These are phyloP conservation scores for Excalfactoria chinensis DNA, from an alignment of 2,113 vertebrate genomes.

Conservation along the genomic window DNA sequence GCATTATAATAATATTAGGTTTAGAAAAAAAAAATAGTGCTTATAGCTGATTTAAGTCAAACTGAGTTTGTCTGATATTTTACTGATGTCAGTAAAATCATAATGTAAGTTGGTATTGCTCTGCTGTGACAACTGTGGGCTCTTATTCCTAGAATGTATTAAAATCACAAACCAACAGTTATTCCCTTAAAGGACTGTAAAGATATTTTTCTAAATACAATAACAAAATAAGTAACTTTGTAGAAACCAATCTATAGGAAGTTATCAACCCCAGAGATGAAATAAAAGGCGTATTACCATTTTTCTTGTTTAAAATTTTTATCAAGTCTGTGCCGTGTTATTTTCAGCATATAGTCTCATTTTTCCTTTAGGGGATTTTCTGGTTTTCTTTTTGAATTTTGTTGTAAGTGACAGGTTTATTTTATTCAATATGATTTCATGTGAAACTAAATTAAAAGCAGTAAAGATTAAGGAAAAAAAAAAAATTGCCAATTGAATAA, in stretches of 20 bases:
- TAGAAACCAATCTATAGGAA: not conserved
- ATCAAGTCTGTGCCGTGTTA: not conserved
- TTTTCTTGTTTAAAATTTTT: not conserved
- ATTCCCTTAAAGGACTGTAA: not conserved
- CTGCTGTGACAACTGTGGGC: constrained; percentile 47
- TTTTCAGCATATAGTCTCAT: constrained; percentile 2
- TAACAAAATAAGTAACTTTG: not conserved
- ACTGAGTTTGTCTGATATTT: constrained; percentile 63
- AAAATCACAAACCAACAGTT: constrained; percentile 38
- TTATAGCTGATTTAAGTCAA: constrained; percentile 73
- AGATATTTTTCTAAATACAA: constrained; percentile 30
- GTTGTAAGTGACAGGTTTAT: not conserved
- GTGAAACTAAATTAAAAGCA: not conserved
- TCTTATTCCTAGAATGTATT: constrained; percentile 39
- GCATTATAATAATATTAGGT: constrained; percentile 66
- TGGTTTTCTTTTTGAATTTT: constrained; percentile 1
- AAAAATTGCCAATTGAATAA: not conserved
- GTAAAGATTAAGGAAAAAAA: not conserved
- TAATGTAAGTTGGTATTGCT: constrained; percentile 50
- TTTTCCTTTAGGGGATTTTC: constrained; percentile 27
- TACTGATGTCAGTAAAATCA: constrained; percentile 70
- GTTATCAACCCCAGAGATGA: not conserved
- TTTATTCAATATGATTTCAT: not conserved
- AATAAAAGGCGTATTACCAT: not conserved
- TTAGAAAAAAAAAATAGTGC: constrained; percentile 59